Percentiles rank a stretch among this genome's conserved stretches.
These are phyloP conservation scores for Corydoras maculifer DNA, from an alignment of 2,113 vertebrate genomes.

Conservation along the genomic window DNA sequence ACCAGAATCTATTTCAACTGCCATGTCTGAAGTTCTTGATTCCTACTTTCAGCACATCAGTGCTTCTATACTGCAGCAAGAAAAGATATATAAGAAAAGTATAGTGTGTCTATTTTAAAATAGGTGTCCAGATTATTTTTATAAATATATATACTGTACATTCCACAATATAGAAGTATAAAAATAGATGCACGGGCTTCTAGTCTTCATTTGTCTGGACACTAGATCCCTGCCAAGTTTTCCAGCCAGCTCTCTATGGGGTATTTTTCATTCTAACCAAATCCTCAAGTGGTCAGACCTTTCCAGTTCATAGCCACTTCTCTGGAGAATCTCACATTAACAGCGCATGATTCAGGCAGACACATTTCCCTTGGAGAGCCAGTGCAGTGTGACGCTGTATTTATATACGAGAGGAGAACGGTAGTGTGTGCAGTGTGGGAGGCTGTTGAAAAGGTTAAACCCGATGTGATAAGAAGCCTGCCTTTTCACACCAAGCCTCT, in stretches of 20 bases:
- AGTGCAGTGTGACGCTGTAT: constrained; percentile 21
- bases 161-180: too few relatives aligned
- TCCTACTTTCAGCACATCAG: too few relatives aligned
- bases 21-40: too few relatives aligned
- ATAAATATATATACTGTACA: too few relatives aligned
- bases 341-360: constrained; percentile 9
- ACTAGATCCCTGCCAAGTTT: constrained; percentile 10
- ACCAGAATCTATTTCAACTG: too few relatives aligned
- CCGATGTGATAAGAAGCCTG: constrained; percentile 39
- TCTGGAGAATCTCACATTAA: constrained; percentile 8
- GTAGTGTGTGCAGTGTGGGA: constrained; percentile 17
- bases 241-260: neutral
- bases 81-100: too few relatives aligned
- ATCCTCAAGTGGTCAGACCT: constrained; percentile 27
- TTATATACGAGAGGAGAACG: constrained; percentile 23
- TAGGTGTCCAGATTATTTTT: too few relatives aligned
- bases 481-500: constrained; percentile 31
- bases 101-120: too few relatives aligned
- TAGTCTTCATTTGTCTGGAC: neutral
- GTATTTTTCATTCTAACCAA: constrained; percentile 18
- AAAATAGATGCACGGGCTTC: neutral
- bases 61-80: too few relatives aligned
- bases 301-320: constrained; percentile 6
- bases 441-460: constrained; percentile 49
- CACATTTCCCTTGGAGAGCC: constrained; percentile 8